Conservation (phyloP, 2,113 vertebrate species). For the Parotia lawesii region DNA sequence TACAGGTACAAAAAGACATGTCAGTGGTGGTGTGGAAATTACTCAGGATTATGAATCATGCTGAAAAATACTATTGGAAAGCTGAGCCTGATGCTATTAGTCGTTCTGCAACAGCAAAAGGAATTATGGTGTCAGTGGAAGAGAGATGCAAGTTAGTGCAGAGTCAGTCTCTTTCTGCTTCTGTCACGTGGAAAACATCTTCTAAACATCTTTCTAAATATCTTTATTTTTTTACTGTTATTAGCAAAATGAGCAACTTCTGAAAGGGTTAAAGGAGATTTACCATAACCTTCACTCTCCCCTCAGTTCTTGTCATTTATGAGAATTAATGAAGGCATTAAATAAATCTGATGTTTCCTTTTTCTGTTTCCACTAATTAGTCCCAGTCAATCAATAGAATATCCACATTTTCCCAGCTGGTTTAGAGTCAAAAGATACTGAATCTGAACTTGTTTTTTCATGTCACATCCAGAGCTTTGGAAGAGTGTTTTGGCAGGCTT, state of each 20-base stretch:
- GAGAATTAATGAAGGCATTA: neutral
- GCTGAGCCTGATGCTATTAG: neutral
- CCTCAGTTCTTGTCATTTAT: neutral
- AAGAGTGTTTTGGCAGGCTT: neutral
- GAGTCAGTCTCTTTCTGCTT: neutral
- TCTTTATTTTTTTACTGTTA: neutral
- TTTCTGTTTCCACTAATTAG: neutral
- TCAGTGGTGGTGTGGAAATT: neutral
- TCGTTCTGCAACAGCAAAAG: neutral
- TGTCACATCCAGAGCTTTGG: constrained; percentile 28
- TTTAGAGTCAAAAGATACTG: constrained; percentile 18
- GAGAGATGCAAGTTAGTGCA: neutral
- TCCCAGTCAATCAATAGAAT: neutral
- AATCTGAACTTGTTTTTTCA: constrained; percentile 36
- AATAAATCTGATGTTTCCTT: neutral
- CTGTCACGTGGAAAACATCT: neutral
- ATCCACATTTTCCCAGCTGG: neutral
- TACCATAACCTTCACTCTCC: neutral
- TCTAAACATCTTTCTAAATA: neutral
- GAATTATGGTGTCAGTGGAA: neutral
- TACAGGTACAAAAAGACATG: neutral
- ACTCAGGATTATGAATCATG: neutral
- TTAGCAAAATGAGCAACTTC: neutral
- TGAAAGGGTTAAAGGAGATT: neutral
- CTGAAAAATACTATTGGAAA: neutral